phyloP scores from a whole-genome alignment of 2,797 vertebrate genomes.

The Otus scops region DNA sequence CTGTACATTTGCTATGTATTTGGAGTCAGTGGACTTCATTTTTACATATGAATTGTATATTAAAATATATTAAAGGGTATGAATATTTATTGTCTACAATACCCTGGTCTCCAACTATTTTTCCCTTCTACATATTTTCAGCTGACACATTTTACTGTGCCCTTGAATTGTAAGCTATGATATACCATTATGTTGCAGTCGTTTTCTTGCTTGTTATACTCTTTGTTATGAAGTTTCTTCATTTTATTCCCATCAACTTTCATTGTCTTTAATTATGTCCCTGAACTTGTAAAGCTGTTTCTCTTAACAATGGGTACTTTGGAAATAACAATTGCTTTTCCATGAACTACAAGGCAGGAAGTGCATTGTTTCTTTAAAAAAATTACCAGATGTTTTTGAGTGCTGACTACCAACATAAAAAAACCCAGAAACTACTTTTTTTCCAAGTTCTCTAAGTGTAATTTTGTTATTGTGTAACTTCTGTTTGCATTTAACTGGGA shows the following conservation, averaged over 20 bases:
- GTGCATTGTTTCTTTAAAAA: slow-evolving; percentile 56
- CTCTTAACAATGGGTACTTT: slow-evolving; percentile 60
- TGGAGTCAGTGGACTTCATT: background rate
- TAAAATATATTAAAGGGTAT: slow-evolving; percentile 1
- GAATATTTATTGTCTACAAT: slow-evolving; percentile 22
- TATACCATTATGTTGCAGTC: background rate
- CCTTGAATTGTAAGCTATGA: background rate
- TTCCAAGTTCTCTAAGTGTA: background rate
- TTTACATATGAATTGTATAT: background rate
- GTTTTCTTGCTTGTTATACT: slow-evolving; percentile 23
- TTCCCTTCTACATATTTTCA: background rate
- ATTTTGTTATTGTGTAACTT: slow-evolving; percentile 33
- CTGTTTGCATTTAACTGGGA: slow-evolving; percentile 49
- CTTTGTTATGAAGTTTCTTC: slow-evolving; percentile 51
- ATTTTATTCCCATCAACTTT: slow-evolving; percentile 65
- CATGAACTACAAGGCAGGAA: slow-evolving; percentile 54
- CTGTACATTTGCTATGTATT: background rate
- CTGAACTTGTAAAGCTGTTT: slow-evolving; percentile 63
- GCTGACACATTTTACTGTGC: background rate
- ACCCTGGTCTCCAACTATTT: background rate
- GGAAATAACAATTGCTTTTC: slow-evolving; percentile 52
- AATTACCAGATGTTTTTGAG: slow-evolving; percentile 47
- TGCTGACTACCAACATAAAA: background rate
- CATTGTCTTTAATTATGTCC: slow-evolving; percentile 64
- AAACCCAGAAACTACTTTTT: slow-evolving; percentile 7